Base-by-base conservation (phyloP, 2,888 invertebrate species). In the Melangyna quadrimaculata region DNA sequence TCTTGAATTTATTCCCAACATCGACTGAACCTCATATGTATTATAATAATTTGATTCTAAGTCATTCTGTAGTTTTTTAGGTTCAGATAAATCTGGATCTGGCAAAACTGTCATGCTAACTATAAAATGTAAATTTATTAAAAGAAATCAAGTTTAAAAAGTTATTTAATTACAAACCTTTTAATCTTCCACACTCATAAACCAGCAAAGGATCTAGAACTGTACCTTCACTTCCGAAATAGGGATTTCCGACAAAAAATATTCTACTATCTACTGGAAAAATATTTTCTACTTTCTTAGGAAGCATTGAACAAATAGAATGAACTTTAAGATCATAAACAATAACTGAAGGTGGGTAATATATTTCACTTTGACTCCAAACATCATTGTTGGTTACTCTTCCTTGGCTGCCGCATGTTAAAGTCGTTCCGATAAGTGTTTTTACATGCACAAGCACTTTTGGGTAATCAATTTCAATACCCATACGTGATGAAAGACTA, bases 221-320 rank as follows among this genome's bases (percentile, higher is more conserved):
- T 89, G 94, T 94, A 61, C 96, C 98, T 90, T 94, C 93, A 59
- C 95, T 94, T 0, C 98, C 98, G 90, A 97, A 98, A 91, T 96
- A 95, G 7, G 95, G 96, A 87, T 95, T 94, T 8, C 94, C 95
- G 0, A 98, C 93, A 91, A 97, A 94, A 91, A 98, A 98, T 88
- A 97, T 95, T 2, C 90, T 89, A 69, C 94, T 94, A 0, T 95
- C 95, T 0, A 93, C 91, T 0, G 95, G 94, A 89, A 96, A 98
- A 1, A 97, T 93, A 78, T 95, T 94, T 65, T 91, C 92, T 2
- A 92, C 88, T 29, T 88, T 90, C 29, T 86, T 88, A 70, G 92
- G 93, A 43, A 93, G 90, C 3, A 90, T 88, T 87, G 91, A 90
- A 10, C 89, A 89, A 0, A 92, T 90, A 83, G 94, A 93, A 2